Conservation (phyloP, 2,113 vertebrate species). For the Amphiprion ocellaris region DNA sequence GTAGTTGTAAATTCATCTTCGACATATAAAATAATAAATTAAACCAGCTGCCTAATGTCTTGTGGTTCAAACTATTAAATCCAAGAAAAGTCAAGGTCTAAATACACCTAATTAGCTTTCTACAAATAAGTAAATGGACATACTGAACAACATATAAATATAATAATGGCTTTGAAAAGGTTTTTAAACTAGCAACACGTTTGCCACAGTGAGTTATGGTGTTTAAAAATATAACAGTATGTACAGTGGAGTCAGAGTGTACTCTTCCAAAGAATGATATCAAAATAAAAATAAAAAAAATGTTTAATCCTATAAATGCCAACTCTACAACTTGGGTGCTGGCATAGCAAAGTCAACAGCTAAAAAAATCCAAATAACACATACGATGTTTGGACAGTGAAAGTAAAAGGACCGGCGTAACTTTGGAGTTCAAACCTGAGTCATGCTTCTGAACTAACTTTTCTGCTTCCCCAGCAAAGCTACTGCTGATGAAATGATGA, state of each 20-base stretch:
- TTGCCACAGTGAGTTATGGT: too few relatives aligned
- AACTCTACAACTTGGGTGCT: too few relatives aligned
- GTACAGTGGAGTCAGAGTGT: too few relatives aligned
- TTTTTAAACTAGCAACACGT: too few relatives aligned
- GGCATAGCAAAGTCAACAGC: not conserved
- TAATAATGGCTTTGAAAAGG: too few relatives aligned
- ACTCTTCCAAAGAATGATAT: too few relatives aligned
- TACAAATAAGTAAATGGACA: not conserved
- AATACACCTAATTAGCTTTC: not conserved
- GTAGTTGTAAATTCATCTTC: too few relatives aligned
- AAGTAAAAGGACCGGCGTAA: not conserved
- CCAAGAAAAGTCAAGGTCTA: not conserved
- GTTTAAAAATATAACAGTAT: too few relatives aligned
- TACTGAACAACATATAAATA: not conserved
- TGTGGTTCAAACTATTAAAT: not conserved
- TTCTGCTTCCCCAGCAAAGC: slow-evolving; percentile 49
- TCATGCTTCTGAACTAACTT: slow-evolving; percentile 27
- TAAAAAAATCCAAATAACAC: not conserved
- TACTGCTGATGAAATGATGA: slow-evolving; percentile 64
- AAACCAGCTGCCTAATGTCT: not conserved
- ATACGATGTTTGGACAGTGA: not conserved
- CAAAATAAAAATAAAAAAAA: not conserved
- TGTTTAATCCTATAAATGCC: not conserved
- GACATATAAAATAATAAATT: too few relatives aligned
- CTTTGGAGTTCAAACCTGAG: slow-evolving; percentile 36